Base-by-base conservation (phyloP, 1,140 invertebrate genomes). In the Trachymyrmex septentrionalis region DNA sequence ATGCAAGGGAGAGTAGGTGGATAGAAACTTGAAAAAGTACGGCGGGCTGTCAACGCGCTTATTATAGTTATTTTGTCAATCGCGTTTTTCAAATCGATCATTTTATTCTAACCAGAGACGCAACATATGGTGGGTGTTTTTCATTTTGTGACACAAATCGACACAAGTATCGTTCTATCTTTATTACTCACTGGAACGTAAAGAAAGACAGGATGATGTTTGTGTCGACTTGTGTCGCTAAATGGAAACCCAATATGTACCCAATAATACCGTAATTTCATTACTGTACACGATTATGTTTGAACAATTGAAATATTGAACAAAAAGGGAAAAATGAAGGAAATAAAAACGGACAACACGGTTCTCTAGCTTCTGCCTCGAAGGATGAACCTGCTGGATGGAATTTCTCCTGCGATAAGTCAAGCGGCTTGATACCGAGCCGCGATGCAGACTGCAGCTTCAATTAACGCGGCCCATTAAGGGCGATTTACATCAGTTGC, bases 41-140 rank as follows among this genome's bases (percentile, higher is more conserved):
- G 86, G 87, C 75, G 90, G 86, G 77, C 92, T 93, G 93, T 93
- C 93, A 93, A 92, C 93, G 89, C 86, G 88, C n/a, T 81, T 77
- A 91, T 91, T 88, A 93, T 92, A 92, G 92, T 93, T 92, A 91
- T 93, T 87, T 61, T 67, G 67, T 57, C 59, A n/a, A 6, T 80
- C 87, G 75, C 61, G 24, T 71, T 57, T 78, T 14, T 44, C 21
- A 38, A 55, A 71, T 84, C 24, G 12, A 72, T 21, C 0, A 10
- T 71, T 16, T 34, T 30, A 44, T 38, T n/a, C 38, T 1, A 0
- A 55, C 24, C 38, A 6, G 4, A 50, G 19, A 16, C 21, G 12
- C 38, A 66, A 30, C 7, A 4, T 19, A 4, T 19, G 4, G 38
- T 44, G 1, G 38, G 9, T 44, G 38, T 10, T 44, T 44, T 9